These are phyloP conservation scores for Panopea generosa DNA, from an alignment of 2,888 invertebrate species.

Conservation along the genomic window DNA sequence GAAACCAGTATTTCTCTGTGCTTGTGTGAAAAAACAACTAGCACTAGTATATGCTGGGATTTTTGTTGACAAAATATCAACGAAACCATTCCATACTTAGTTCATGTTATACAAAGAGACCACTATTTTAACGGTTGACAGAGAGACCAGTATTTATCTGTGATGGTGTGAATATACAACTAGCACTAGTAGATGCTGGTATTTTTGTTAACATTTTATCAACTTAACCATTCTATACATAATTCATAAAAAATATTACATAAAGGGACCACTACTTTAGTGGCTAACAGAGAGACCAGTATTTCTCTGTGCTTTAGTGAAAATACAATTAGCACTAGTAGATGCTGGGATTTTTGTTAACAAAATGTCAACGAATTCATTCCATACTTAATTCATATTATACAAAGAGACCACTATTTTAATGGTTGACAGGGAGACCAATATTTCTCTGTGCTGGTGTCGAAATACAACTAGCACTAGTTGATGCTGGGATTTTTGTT, in stretches of 20 bases:
- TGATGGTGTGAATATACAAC: neutral
- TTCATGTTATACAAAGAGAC: neutral
- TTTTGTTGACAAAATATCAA: neutral
- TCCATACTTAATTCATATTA: neutral
- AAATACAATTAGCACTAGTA: neutral
- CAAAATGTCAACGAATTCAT: neutral
- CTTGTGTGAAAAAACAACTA: neutral
- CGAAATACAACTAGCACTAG: neutral
- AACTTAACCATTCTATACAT: too few relatives aligned
- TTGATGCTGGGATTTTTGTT: neutral
- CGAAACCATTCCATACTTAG: neutral
- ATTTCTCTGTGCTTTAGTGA: neutral
- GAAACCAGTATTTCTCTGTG: neutral
- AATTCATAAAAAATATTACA: too few relatives aligned
- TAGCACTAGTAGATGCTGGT: slow-evolving; percentile 3
- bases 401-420: too few relatives aligned
- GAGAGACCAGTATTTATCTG: slow-evolving; percentile 5
- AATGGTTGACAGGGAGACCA: neutral
- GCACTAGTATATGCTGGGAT: slow-evolving; percentile 9
- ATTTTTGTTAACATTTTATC: neutral
- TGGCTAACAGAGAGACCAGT: neutral
- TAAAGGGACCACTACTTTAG: too few relatives aligned
- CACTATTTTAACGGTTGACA: neutral
- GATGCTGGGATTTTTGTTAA: slow-evolving; percentile 2
- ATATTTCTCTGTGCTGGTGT: slow-evolving; percentile 5